phyloP scores from a whole-genome alignment of 2,888 invertebrate genomes.

The Drosophila cognata region DNA sequence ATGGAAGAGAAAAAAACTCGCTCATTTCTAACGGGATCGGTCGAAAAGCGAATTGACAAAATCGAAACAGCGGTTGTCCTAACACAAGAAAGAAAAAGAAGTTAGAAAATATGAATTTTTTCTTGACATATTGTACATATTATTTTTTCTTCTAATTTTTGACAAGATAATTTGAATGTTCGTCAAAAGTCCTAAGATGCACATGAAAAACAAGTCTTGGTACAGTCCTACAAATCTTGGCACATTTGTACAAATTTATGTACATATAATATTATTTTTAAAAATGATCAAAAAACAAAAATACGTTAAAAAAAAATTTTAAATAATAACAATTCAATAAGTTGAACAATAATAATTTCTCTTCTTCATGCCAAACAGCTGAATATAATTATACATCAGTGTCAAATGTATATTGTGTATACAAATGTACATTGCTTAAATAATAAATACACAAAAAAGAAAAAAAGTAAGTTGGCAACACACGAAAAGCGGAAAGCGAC shows the following conservation, averaged over 20 bases:
- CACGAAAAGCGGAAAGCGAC: conserved; percentile 63
- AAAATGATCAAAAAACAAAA: background rate
- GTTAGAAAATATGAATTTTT: too few relatives aligned
- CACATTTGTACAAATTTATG: background rate
- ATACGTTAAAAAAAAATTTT: background rate
- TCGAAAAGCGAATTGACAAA: too few relatives aligned
- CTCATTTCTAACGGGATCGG: too few relatives aligned
- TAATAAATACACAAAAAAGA: conserved; percentile 6
- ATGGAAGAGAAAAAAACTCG: too few relatives aligned
- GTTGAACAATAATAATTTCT: background rate
- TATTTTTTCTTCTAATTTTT: background rate
- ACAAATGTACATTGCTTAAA: conserved; percentile 14
- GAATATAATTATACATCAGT: conserved; percentile 1
- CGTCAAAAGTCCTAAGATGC: background rate
- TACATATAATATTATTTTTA: background rate
- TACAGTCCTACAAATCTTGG: background rate
- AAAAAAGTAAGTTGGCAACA: conserved; percentile 33
- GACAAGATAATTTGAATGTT: background rate
- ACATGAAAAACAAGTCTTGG: background rate
- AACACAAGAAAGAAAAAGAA: too few relatives aligned
- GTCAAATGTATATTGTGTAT: background rate
- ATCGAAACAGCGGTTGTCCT: too few relatives aligned
- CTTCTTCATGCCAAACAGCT: background rate
- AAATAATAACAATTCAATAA: background rate
- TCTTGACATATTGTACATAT: background rate